Conservation (phyloP, 2,888 invertebrate genomes). For the Nymphalis c-album region DNA sequence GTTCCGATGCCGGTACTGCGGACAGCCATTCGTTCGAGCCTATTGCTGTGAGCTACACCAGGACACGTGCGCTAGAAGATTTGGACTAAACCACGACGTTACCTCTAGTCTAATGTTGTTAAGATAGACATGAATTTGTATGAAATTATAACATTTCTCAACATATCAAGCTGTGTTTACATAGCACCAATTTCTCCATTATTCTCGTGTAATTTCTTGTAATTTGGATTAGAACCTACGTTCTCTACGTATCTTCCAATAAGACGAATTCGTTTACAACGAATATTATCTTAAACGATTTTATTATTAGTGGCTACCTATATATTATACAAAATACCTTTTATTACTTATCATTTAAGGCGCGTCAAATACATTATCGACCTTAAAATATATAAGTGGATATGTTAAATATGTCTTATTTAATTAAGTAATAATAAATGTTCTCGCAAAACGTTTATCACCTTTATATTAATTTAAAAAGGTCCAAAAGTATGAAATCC, state of each 20-base stretch:
- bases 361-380: neutral
- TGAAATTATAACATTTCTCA: no score
- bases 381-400: neutral
- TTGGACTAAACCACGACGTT: constrained; percentile 48
- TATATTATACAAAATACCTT: no score
- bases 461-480: constrained; percentile 12
- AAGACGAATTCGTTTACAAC: no score
- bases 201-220: no score
- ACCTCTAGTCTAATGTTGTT: constrained; percentile 53
- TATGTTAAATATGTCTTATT: constrained; percentile 5
- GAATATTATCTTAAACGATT: no score
- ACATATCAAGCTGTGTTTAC: no score
- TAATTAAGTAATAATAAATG: constrained; percentile 19
- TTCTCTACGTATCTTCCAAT: no score
- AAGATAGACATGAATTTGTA: constrained; percentile 42
- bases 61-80: constrained; percentile 52
- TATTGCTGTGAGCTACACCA: constrained; percentile 73
- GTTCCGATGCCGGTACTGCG: constrained; percentile 63
- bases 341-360: neutral
- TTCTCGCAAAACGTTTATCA: constrained; percentile 9
- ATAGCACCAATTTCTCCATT: no score
- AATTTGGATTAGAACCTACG: no score
- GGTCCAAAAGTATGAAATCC: constrained; percentile 5
- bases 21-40: constrained; percentile 63
- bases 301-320: no score